phyloP scores from a whole-genome alignment of 2,888 invertebrate species.

The Falcaria lacertinaria region DNA sequence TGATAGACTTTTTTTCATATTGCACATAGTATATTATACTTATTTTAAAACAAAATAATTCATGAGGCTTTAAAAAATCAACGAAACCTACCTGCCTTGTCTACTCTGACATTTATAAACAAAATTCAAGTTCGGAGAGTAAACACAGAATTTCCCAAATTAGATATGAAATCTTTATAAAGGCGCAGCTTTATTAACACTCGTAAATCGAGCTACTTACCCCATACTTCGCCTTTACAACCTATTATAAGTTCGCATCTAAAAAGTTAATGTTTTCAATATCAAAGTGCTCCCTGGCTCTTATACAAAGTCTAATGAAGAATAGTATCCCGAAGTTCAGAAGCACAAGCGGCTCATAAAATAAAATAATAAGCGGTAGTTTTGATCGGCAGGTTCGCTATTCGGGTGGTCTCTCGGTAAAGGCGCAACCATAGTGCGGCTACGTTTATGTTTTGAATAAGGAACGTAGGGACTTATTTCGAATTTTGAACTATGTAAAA shows the following conservation, averaged over 20 bases:
- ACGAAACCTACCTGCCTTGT: not conserved
- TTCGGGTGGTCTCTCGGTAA: conserved; percentile 29
- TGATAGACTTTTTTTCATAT: no score
- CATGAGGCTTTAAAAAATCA: no score
- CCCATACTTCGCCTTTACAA: not conserved
- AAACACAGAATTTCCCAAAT: not conserved
- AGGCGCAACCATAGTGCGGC: conserved; percentile 16
- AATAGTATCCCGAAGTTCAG: conserved; percentile 31
- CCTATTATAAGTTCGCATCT: not conserved
- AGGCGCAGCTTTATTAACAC: not conserved
- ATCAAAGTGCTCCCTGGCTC: conserved; percentile 9
- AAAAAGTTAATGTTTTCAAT: conserved; percentile 4
- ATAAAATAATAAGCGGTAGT: conserved; percentile 42
- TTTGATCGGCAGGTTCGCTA: conserved; percentile 17
- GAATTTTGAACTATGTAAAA: not conserved
- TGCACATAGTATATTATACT: no score
- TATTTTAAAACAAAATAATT: no score
- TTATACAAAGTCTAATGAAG: conserved; percentile 20
- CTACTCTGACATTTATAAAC: not conserved
- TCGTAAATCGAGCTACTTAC: not conserved
- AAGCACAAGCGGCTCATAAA: conserved; percentile 30
- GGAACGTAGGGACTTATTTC: no score
- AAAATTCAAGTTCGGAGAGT: not conserved
- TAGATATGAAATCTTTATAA: not conserved
- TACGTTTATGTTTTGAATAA: not conserved